phyloP scores from a whole-genome alignment of 2,797 vertebrate species.

The Sebastes jordani region DNA sequence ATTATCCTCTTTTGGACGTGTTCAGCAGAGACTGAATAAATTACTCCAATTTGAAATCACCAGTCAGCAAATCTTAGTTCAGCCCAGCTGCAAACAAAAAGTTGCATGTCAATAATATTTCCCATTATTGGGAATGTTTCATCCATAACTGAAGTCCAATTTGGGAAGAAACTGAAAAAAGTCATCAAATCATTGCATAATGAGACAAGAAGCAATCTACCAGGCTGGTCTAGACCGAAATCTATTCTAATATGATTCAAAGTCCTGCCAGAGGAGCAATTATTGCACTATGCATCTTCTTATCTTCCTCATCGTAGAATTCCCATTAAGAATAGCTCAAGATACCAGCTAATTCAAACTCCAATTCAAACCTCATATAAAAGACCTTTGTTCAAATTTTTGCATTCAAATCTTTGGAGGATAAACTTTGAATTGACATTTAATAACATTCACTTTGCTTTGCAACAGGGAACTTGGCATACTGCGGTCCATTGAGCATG shows the following conservation, averaged over 20 bases:
- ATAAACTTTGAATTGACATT: background rate
- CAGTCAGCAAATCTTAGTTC: background rate
- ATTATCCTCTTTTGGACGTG: background rate
- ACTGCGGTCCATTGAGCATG: background rate
- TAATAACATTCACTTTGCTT: background rate
- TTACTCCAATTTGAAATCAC: background rate
- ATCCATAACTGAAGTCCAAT: slow-evolving; percentile 6
- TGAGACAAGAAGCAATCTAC: background rate
- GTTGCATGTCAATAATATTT: background rate
- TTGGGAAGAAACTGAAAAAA: background rate
- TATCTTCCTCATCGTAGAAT: background rate
- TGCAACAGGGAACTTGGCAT: background rate
- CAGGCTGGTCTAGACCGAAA: background rate
- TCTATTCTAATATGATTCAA: background rate
- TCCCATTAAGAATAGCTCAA: background rate
- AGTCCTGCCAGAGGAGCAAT: background rate
- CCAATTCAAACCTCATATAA: background rate
- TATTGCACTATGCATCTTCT: background rate
- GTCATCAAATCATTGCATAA: background rate
- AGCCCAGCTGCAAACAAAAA: slow-evolving; percentile 8
- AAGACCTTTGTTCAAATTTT: background rate
- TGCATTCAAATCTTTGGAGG: background rate
- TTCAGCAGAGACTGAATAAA: slow-evolving; percentile 10
- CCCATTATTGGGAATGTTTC: background rate
- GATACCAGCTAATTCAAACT: background rate